Evolutionary conservation across 1,140 invertebrate genomes (phyloP).

Genomic region (Oryctes rhinoceros): DNA sequence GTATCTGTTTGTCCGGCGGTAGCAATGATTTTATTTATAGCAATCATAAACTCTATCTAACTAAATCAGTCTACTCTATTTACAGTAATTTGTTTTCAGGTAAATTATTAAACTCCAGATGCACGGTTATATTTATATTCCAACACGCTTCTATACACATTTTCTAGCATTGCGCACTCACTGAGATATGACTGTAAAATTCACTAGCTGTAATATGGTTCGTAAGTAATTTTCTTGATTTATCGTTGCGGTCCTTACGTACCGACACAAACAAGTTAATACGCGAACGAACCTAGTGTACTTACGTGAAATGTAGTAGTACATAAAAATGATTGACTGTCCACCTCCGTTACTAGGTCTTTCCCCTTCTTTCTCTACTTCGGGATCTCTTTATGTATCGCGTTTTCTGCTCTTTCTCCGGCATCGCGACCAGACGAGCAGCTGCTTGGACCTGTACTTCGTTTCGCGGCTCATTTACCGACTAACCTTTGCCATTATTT

Average conservation of each 20-base stretch:
- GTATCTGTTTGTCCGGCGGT: too few relatives aligned
- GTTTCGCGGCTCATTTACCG: conserved; percentile 44
- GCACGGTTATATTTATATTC: too few relatives aligned
- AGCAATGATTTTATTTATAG: too few relatives aligned
- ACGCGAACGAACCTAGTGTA: background rate
- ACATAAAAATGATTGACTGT: conserved; percentile 34
- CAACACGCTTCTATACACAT: too few relatives aligned
- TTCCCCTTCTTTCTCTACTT: conserved; percentile 1
- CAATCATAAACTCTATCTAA: too few relatives aligned
- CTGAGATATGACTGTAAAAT: too few relatives aligned
- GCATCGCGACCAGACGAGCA: conserved; percentile 33
- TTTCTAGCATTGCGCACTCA: too few relatives aligned
- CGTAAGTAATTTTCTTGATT: conserved; percentile 1
- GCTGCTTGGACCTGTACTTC: conserved; percentile 35
- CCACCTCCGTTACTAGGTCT: background rate
- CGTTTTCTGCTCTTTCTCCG: background rate
- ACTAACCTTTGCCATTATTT: conserved; percentile 39
- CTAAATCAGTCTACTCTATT: too few relatives aligned
- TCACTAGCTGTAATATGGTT: background rate
- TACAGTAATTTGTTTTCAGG: too few relatives aligned
- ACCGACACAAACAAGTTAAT: conserved; percentile 5
- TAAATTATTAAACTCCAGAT: too few relatives aligned
- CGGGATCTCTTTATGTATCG: conserved; percentile 5
- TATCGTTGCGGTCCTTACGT: conserved; percentile 5
- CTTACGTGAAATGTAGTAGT: background rate